Evolutionary conservation across 2,797 vertebrate species (phyloP).

Genomic region (Oophaga sylvatica): DNA sequence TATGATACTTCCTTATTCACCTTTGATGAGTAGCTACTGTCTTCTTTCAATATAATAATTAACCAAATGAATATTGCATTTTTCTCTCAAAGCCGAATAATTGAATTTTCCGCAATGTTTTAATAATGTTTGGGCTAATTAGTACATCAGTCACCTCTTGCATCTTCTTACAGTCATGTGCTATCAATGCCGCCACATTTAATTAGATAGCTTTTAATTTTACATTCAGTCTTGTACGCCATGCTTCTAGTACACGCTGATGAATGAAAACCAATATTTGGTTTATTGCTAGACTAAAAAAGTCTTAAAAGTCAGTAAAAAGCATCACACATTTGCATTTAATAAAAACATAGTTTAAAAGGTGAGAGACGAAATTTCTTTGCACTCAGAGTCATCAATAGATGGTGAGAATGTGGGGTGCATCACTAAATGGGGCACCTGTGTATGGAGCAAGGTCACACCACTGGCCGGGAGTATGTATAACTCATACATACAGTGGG

Average conservation of each 20-base stretch:
- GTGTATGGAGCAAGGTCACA: too few species aligned
- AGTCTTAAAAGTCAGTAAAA: neutral
- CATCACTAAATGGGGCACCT: too few species aligned
- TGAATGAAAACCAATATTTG: neutral
- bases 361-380: too few species aligned
- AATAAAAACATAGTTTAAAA: too few species aligned
- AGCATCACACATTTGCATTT: neutral
- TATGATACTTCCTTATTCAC: neutral
- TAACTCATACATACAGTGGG: too few species aligned
- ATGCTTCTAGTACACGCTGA: neutral
- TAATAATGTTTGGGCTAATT: conserved; percentile 48
- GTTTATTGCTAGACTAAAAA: neutral
- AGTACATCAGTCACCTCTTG: conserved; percentile 22
- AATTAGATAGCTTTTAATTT: conserved; percentile 40
- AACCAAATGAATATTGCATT: conserved; percentile 18
- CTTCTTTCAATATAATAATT: conserved; percentile 14
- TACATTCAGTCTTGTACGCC: neutral
- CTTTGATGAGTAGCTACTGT: conserved; percentile 8
- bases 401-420: too few species aligned
- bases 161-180: conserved; percentile 33
- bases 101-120: conserved; percentile 31
- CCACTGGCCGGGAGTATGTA: too few species aligned
- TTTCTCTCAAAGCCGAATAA: conserved; percentile 19
- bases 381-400: too few species aligned
- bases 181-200: conserved; percentile 43